phyloP scores from a whole-genome alignment of 2,113 vertebrate genomes.

The Chelonoidis abingdonii region DNA sequence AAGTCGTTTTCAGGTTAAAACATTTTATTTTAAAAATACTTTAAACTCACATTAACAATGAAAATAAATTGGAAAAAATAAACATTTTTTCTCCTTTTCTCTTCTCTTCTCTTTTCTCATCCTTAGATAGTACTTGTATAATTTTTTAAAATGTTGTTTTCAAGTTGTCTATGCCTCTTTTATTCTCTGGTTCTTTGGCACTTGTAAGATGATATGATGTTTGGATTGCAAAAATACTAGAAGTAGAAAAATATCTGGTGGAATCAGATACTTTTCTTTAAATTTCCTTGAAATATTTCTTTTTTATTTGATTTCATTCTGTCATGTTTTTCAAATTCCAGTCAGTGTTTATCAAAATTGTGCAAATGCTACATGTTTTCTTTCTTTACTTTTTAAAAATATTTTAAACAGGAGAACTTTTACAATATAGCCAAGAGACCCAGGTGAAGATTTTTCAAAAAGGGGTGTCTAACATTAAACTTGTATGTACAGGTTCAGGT shows the following conservation, averaged over 20 bases:
- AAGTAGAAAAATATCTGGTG: neutral
- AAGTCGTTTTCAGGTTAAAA: neutral
- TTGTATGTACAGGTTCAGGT: neutral
- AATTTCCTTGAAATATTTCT: neutral
- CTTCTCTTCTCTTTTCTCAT: neutral
- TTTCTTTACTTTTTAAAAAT: neutral
- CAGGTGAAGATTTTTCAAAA: neutral
- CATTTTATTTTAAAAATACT: neutral
- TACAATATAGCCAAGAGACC: neutral
- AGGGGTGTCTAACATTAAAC: neutral
- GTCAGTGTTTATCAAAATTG: accelerated
- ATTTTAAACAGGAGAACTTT: neutral
- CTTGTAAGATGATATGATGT: neutral
- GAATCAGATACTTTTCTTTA: neutral
- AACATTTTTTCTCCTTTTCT: neutral
- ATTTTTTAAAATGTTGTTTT: neutral
- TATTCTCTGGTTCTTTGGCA: neutral
- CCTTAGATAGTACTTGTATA: neutral
- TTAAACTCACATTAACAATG: neutral
- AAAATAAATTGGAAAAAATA: neutral
- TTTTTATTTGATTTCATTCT: neutral
- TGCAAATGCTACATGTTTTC: neutral
- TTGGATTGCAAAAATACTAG: neutral
- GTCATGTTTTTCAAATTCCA: neutral
- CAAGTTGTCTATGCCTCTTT: neutral